Evolutionary conservation across 2,797 vertebrate genomes (phyloP), one percentile per base, ranked within the genome.

Genomic region (Macropus fuliginosus): DNA sequence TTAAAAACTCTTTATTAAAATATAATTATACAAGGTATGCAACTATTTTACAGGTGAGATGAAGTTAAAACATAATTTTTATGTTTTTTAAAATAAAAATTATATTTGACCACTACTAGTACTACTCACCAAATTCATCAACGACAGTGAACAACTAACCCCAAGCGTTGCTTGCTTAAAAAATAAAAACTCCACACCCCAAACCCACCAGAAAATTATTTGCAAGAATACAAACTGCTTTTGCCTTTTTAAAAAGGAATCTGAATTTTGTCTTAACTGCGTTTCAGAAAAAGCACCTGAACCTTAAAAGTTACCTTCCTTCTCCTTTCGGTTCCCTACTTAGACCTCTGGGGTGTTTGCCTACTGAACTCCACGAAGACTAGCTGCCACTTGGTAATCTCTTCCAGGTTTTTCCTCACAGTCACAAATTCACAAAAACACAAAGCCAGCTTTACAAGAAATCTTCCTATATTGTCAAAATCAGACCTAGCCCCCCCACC

Each of bases 1-100:
- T 87, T 87, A 87, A 87, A 87, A 87, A 87, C 21, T 46, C 66
- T 87, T 87, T 87, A 87, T 87, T 87, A 87, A 87, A 87, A 87
- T 87, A 87, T 87, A 87, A 87, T 46, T 87, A 87, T 87, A 87
- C 40, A 87, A 50, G 27, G 27, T 87, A 87, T 87, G 40, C 74
- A 81, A 46, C 66, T 81, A 40, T 81, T 46, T 87, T 87, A 46
- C 9, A 46, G 40, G 21, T 40, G 40, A 87, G 74, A 46, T 5
- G 18, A 62, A 46, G 40, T 87, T 87, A 87, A 87, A 87, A 87
- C 46, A 87, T 87, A 87, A 87, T 87, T 81, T 81, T 81, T 74
- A 74, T 74, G 9, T 24, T 46, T 81, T 57, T 87, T 87, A 21
- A 81, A 87, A 87, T 87, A 46, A 87, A 74, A 87, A 46, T 87